phyloP scores from a whole-genome alignment of 2,888 invertebrate genomes.

The Zonitis immaculata region DNA sequence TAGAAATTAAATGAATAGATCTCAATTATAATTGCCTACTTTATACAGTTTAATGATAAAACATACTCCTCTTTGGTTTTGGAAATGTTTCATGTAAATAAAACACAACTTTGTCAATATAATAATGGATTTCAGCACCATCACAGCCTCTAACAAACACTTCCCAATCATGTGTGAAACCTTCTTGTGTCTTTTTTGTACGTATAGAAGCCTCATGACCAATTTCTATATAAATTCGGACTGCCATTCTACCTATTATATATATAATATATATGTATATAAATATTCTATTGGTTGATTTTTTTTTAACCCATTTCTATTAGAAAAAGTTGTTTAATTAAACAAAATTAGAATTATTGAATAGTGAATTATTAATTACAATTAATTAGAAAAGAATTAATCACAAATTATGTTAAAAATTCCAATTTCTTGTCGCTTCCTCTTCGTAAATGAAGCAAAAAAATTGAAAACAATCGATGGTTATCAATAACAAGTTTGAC shows the following conservation, averaged over 20 bases:
- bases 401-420: background rate
- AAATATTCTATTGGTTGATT: background rate
- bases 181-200: conserved; percentile 77
- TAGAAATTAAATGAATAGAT: conserved; percentile 38
- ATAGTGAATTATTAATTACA: background rate
- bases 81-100: conserved; percentile 87
- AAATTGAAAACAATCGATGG: background rate
- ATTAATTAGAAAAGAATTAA: background rate
- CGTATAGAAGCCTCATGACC: conserved; percentile 85
- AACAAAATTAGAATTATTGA: background rate
- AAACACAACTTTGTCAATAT: conserved; percentile 90
- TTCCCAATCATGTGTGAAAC: conserved; percentile 97
- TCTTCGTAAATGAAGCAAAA: background rate
- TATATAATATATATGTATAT: too few species aligned
- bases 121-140: conserved; percentile 80
- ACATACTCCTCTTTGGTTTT: conserved; percentile 82
- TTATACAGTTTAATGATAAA: background rate
- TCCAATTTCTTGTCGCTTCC: background rate
- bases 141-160: conserved; percentile 88
- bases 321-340: background rate
- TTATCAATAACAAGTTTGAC: conserved; percentile 1
- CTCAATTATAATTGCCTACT: too few species aligned
- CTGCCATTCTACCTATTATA: conserved; percentile 18
- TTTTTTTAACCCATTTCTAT: conserved; percentile 3
- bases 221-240: conserved; percentile 62